phyloP scores from a whole-genome alignment of 2,797 vertebrate species.

The Hippocampus kuda region DNA sequence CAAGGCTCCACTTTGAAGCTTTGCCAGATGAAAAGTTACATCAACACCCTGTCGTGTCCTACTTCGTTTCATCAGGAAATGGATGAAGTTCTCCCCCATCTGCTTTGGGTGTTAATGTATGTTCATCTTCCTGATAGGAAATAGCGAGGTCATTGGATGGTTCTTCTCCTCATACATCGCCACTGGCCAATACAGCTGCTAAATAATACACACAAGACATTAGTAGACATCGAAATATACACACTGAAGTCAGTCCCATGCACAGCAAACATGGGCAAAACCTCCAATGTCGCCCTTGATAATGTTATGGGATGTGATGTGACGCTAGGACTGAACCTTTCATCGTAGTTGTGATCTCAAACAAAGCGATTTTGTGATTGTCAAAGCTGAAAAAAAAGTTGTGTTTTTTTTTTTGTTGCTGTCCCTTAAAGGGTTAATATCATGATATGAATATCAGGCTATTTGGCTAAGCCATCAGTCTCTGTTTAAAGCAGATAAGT shows the following conservation, averaged over 20 bases:
- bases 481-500: too few relatives aligned
- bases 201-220: constrained; percentile 36
- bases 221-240: constrained; percentile 8
- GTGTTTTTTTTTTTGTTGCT: too few relatives aligned
- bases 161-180: constrained; percentile 20
- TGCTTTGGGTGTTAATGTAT: constrained; percentile 41
- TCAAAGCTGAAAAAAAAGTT: too few relatives aligned
- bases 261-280: constrained; percentile 1
- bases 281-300: not conserved
- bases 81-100: constrained; percentile 53
- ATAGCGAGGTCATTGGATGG: constrained; percentile 41
- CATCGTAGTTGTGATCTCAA: too few relatives aligned
- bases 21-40: constrained; percentile 41
- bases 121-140: constrained; percentile 50
- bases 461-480: too few relatives aligned
- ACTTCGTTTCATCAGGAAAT: constrained; percentile 62
- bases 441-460: too few relatives aligned
- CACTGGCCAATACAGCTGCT: constrained; percentile 33
- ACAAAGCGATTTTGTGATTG: too few relatives aligned
- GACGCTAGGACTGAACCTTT: too few relatives aligned
- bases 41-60: constrained; percentile 34
- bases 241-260: constrained; percentile 23
- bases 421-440: too few relatives aligned
- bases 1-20: constrained; percentile 47
- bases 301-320: not conserved